phyloP scores from a whole-genome alignment of 2,797 vertebrate species.

The Rhincodon typus region DNA sequence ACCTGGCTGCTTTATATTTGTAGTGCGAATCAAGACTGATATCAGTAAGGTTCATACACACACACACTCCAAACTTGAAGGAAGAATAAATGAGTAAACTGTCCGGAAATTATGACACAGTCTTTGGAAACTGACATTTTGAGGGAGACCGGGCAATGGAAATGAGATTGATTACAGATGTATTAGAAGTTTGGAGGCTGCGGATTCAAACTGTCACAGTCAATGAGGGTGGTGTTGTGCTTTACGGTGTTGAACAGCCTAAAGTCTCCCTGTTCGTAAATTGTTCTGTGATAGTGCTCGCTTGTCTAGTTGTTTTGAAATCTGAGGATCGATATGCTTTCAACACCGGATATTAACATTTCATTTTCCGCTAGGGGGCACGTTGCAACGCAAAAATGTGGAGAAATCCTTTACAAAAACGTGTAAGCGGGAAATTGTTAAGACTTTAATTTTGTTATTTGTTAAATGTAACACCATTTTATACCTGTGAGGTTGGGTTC shows the following conservation, averaged over 20 bases:
- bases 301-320: not conserved
- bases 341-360: not conserved
- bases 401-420: not conserved
- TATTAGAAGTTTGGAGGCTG: not conserved
- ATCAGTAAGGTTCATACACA: not conserved
- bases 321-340: not conserved
- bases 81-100: not conserved
- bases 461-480: not conserved
- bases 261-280: not conserved
- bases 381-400: not conserved
- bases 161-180: not conserved
- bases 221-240: not conserved
- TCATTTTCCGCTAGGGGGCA: conserved; percentile 11
- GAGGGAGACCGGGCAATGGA: not conserved
- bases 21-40: not conserved
- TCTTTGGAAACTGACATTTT: not conserved
- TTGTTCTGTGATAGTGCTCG: not conserved
- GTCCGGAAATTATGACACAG: conserved; percentile 5
- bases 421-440: not conserved
- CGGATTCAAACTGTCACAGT: not conserved
- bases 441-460: not conserved
- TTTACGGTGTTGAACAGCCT: not conserved
- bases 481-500: not conserved
- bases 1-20: not conserved
- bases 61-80: not conserved